Evolutionary conservation across 2,888 invertebrate species (phyloP).

Genomic region (Drosophila suboccidentalis): DNA sequence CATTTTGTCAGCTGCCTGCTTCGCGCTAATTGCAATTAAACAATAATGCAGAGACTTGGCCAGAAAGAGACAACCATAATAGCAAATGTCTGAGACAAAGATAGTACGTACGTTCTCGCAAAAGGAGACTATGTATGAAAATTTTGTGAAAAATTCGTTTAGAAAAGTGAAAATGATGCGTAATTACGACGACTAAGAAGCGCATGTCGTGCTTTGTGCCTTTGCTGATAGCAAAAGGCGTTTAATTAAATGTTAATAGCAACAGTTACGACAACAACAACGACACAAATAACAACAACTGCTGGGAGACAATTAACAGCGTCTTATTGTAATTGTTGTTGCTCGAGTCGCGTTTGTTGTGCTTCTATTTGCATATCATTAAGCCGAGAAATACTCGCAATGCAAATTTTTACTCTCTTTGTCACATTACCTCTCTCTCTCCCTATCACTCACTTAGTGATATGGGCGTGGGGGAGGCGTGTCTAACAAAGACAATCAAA

Average conservation of each 20-base stretch:
- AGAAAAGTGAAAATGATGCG: slow-evolving; percentile 66
- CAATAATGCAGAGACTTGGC: slow-evolving; percentile 61
- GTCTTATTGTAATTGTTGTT: slow-evolving; percentile 45
- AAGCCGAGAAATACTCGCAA: slow-evolving; percentile 53
- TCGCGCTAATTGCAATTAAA: slow-evolving; percentile 80
- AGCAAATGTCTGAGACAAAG: neutral
- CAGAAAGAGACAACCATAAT: slow-evolving; percentile 10
- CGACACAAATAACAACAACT: slow-evolving; percentile 27
- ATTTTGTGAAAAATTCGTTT: slow-evolving; percentile 58
- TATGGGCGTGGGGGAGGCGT: neutral
- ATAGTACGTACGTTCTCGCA: neutral
- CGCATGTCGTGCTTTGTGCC: slow-evolving; percentile 52
- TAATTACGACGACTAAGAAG: slow-evolving; percentile 41
- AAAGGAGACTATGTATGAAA: slow-evolving; percentile 7
- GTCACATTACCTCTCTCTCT: slow-evolving; percentile 3
- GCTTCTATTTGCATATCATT: slow-evolving; percentile 76
- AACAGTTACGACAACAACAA: slow-evolving; percentile 42
- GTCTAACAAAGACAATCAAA: neutral
- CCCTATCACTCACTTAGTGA: slow-evolving; percentile 1
- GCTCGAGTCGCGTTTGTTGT: slow-evolving; percentile 49
- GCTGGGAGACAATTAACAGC: slow-evolving; percentile 60
- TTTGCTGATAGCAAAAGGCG: slow-evolving; percentile 59
- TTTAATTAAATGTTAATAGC: slow-evolving; percentile 80
- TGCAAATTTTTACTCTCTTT: slow-evolving; percentile 41
- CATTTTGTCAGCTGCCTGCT: slow-evolving; percentile 68